Conservation (phyloP, 2,113 vertebrate species). For the Proterorhinus semilunaris region DNA sequence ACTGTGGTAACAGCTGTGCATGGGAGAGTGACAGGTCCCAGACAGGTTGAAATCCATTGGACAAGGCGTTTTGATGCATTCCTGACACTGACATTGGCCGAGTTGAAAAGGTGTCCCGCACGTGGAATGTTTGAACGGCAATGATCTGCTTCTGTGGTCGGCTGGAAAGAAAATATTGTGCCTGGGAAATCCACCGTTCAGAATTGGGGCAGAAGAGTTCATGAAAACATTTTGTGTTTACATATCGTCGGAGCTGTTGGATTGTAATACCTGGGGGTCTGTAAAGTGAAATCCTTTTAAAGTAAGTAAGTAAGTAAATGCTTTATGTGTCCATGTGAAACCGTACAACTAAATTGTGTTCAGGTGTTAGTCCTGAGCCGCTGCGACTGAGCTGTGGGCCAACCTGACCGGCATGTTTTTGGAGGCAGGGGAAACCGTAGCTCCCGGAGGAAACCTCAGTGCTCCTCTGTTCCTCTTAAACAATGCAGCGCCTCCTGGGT, state of each 20-base stretch:
- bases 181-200: neutral
- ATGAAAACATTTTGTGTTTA: neutral
- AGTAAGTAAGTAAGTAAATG: too few species aligned
- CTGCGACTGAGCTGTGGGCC: too few species aligned
- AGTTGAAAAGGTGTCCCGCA: constrained; percentile 20
- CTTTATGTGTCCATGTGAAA: too few species aligned
- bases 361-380: too few species aligned
- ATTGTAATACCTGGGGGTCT: too few species aligned
- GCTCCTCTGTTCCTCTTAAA: too few species aligned
- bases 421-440: too few species aligned
- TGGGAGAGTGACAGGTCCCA: constrained; percentile 48
- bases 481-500: too few species aligned
- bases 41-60: constrained; percentile 51
- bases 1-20: constrained; percentile 53
- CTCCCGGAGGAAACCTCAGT: too few species aligned
- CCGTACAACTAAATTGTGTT: too few species aligned
- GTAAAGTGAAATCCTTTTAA: too few species aligned
- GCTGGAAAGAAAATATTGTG: neutral
- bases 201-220: neutral
- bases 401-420: too few species aligned
- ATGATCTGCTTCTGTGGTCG: neutral
- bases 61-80: constrained; percentile 51
- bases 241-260: neutral
- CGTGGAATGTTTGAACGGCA: neutral
- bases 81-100: constrained; percentile 21